Evolutionary conservation across 2,797 vertebrate species (phyloP), one percentile per base, ranked within the genome.

Genomic region (Hydrocynus forskahlii): DNA sequence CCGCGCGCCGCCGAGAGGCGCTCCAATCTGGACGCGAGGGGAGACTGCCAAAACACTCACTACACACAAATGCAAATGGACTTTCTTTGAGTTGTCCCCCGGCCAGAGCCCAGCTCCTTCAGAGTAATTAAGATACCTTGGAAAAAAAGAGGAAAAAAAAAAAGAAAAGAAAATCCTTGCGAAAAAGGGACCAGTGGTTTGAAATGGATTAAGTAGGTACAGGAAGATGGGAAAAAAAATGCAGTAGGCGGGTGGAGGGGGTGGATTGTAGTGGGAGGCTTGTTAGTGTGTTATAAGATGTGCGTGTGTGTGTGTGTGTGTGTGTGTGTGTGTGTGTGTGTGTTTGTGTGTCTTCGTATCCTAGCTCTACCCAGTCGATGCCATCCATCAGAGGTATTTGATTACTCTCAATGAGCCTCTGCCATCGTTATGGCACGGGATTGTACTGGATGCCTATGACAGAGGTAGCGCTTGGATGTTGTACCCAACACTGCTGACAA

Each of bases 51-150:
- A 66, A 97, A 97, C 95, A 96, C 96, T 97, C 97, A 95, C 96
- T 97, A 95, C 95, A 85, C 84, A 86, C 78, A 86, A 80, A 86
- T 86, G 97, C 97, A 97, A 99, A 99, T 99, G 94, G 96, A 98
- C 96, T 98, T 99, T 96, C 97, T 80, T 96, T 97, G 96, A 96
- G 96, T 97, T 98, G 97, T 97, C 96, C 92, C 92, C 90, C 92
- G 92, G 97, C 97, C 97, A 99, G 97, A 95, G 94, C 91, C 92
- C 92, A 92, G 93, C 86, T 95, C 95, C 95, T 95, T 94, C 95
- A 96, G 95, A 96, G 96, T 99, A 98, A 99, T 99, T 99, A 98
- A 97, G 97, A 97, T 95, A 97, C 97, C 97, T 98, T 96, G 96
- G 95, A 97, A 92, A 97, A 96, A 76, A 66, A 69, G 64, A 73